Conservation (phyloP, 2,797 vertebrate genomes). For the Pseudochaenichthys georgianus region DNA sequence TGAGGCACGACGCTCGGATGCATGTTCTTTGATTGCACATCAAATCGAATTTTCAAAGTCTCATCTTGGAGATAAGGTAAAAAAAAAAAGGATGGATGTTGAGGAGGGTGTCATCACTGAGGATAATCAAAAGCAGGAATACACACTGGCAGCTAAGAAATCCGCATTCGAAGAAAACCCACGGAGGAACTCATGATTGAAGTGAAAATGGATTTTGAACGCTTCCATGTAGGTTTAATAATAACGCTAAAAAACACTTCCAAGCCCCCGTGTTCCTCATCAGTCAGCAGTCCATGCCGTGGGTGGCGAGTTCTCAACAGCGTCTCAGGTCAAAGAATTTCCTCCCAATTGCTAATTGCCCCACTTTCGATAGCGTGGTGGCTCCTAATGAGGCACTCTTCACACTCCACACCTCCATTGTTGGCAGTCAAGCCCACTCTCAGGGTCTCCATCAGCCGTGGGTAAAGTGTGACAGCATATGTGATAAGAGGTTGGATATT, state of each 20-base stretch:
- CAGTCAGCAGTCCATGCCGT: slow-evolving; percentile 38
- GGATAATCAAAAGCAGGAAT: background rate
- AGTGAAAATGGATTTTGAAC: background rate
- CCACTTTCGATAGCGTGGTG: slow-evolving; percentile 21
- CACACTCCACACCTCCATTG: slow-evolving; percentile 32
- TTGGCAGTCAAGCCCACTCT: slow-evolving; percentile 14
- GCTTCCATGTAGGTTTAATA: slow-evolving; percentile 3
- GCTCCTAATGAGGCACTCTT: slow-evolving; percentile 60
- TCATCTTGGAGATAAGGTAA: background rate
- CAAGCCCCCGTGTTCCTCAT: slow-evolving; percentile 28
- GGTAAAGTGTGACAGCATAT: too few relatives aligned
- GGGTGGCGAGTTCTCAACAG: slow-evolving; percentile 32
- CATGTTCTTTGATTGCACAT: slow-evolving; percentile 26
- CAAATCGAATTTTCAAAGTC: slow-evolving; percentile 29
- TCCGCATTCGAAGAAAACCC: background rate
- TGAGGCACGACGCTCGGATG: background rate
- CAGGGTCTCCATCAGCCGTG: too few relatives aligned
- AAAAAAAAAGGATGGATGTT: background rate
- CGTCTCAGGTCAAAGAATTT: slow-evolving; percentile 34
- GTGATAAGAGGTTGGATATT: too few relatives aligned
- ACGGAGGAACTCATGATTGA: background rate
- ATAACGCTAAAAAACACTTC: slow-evolving; percentile 31
- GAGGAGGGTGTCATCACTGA: background rate
- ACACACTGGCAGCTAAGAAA: background rate
- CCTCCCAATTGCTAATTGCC: slow-evolving; percentile 52